phyloP scores from a whole-genome alignment of 2,797 vertebrate species.

The Hemitrygon akajei region DNA sequence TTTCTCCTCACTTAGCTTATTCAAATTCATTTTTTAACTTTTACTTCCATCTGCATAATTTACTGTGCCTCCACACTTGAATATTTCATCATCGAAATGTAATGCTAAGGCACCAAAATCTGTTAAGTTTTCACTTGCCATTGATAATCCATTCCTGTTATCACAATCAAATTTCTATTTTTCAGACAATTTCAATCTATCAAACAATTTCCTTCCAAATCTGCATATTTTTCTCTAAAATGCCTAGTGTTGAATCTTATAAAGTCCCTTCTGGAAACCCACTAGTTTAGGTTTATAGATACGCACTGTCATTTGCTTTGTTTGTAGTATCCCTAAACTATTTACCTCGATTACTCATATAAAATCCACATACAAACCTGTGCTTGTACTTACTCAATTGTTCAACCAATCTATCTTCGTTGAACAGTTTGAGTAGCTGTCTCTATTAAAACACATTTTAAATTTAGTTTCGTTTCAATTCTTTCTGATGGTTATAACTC shows the following conservation, averaged over 20 bases:
- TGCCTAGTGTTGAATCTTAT: neutral
- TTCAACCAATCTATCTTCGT: too few relatives aligned
- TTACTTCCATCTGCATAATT: neutral
- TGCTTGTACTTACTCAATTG: too few relatives aligned
- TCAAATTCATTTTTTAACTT: neutral
- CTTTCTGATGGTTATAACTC: too few relatives aligned
- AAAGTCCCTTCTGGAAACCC: neutral
- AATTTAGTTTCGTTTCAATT: too few relatives aligned
- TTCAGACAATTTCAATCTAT: neutral
- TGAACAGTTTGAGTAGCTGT: too few relatives aligned
- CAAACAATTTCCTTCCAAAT: neutral
- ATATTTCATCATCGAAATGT: neutral
- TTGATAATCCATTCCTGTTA: too few relatives aligned
- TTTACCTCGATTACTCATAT: too few relatives aligned
- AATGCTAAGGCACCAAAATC: neutral
- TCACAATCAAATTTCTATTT: neutral
- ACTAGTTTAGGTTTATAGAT: neutral
- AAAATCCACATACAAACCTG: too few relatives aligned
- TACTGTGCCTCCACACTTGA: neutral
- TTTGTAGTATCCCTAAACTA: neutral
- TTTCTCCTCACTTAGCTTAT: neutral
- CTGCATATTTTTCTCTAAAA: neutral
- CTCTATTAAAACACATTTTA: too few relatives aligned
- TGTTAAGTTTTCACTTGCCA: neutral
- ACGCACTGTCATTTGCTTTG: neutral